phyloP scores from a whole-genome alignment of 2,113 vertebrate species.

The Sarotherodon lohbergeri region DNA sequence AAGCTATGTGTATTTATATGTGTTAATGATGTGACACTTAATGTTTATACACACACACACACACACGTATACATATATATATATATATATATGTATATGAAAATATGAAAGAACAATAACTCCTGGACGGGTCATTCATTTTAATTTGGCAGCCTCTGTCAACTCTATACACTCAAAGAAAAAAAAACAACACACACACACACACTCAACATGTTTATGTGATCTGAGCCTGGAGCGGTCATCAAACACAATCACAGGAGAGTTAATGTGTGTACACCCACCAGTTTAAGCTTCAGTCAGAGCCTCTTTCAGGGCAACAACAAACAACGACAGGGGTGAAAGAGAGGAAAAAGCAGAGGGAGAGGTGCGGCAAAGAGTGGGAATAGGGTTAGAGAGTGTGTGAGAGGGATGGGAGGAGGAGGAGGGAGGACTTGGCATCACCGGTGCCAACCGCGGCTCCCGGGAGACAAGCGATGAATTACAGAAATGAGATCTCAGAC shows the following conservation, averaged over 20 bases:
- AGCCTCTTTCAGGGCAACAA: conserved; percentile 31
- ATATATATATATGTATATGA: neutral
- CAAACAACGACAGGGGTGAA: conserved; percentile 26
- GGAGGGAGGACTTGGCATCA: conserved; percentile 49
- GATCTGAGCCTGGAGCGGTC: conserved; percentile 17
- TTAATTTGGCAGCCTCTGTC: neutral
- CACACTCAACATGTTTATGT: neutral
- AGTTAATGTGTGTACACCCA: conserved; percentile 44
- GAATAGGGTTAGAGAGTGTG: neutral
- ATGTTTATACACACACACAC: neutral
- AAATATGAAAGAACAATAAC: neutral
- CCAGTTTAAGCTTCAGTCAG: conserved; percentile 34
- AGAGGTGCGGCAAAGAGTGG: neutral
- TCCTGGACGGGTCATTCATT: neutral
- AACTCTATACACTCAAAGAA: neutral
- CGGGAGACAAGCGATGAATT: conserved; percentile 72
- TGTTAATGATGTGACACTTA: conserved; percentile 5
- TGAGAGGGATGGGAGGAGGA: conserved; percentile 1
- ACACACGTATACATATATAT: rapidly evolving
- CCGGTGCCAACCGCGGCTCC: conserved; percentile 64
- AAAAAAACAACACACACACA: neutral
- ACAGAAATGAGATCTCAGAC: conserved; percentile 75
- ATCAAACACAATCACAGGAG: conserved; percentile 22
- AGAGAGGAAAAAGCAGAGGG: neutral
- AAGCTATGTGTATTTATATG: neutral